phyloP scores from a whole-genome alignment of 2,113 vertebrate genomes.

The Mus pahari region DNA sequence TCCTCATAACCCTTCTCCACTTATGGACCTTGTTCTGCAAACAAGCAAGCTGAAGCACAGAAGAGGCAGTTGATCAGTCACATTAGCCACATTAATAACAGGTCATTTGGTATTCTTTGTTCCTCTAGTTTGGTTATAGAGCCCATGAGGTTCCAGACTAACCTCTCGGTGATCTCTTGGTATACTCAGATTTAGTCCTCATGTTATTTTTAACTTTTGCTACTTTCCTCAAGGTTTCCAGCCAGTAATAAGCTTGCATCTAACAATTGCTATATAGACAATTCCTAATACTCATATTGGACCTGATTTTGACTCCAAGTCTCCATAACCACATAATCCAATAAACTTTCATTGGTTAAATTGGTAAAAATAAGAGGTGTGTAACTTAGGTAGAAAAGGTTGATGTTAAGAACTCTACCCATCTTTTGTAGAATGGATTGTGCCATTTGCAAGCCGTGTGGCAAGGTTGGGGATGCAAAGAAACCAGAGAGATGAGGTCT shows the following conservation, averaged over 20 bases:
- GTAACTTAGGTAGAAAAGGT: neutral
- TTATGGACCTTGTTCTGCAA: slow-evolving; percentile 7
- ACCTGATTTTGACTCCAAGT: neutral
- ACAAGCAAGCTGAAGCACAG: neutral
- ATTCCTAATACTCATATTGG: neutral
- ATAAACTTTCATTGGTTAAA: slow-evolving; percentile 28
- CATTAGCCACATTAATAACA: neutral
- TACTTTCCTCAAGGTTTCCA: slow-evolving; percentile 49
- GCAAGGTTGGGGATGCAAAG: neutral
- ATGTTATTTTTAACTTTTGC: neutral
- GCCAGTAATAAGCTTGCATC: neutral
- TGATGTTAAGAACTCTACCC: slow-evolving; percentile 29
- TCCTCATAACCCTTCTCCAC: neutral
- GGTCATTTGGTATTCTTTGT: neutral
- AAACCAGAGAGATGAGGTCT: neutral
- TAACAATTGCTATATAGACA: slow-evolving; percentile 2
- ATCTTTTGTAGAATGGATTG: neutral
- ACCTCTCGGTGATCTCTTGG: slow-evolving; percentile 1
- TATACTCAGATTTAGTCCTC: neutral
- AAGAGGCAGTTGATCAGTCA: neutral
- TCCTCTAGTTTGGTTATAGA: slow-evolving; percentile 5
- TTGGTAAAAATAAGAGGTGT: slow-evolving; percentile 21
- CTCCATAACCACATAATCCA: slow-evolving; percentile 23
- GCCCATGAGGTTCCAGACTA: neutral
- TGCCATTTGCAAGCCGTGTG: neutral